phyloP scores from a whole-genome alignment of 2,888 invertebrate species.

The Drosophila setosimentum region DNA sequence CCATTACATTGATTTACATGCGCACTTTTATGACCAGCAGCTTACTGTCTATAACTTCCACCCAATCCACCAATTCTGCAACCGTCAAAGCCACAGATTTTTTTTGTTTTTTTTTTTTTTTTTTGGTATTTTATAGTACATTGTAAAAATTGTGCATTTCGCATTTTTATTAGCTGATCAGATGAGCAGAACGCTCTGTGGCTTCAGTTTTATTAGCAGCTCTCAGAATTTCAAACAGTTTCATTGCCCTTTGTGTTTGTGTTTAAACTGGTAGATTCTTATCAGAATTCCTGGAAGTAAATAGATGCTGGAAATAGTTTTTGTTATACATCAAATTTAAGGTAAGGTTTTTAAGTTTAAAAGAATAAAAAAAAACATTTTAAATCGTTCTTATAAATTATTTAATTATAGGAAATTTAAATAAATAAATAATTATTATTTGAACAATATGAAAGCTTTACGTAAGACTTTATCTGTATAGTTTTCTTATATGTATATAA shows the following conservation, averaged over 20 bases:
- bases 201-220: slow-evolving; percentile 57
- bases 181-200: slow-evolving; percentile 60
- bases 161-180: slow-evolving; percentile 67
- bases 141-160: slow-evolving; percentile 64
- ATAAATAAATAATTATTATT: background rate
- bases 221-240: slow-evolving; percentile 54
- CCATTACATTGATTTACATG: slow-evolving; percentile 72
- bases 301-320: background rate
- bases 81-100: slow-evolving; percentile 23
- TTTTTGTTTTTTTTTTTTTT: background rate
- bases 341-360: background rate
- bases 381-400: background rate
- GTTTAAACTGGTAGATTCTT: slow-evolving; percentile 19
- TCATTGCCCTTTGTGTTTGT: slow-evolving; percentile 44
- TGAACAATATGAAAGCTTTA: background rate
- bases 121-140: slow-evolving; percentile 58
- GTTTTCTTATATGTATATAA: background rate
- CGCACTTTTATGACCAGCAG: slow-evolving; percentile 58
- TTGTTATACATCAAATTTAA: too few relatives aligned
- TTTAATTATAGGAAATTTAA: background rate
- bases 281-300: background rate
- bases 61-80: slow-evolving; percentile 1
- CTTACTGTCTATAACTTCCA: slow-evolving; percentile 56
- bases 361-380: background rate
- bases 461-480: background rate